phyloP scores from a whole-genome alignment of 2,113 vertebrate species.

The Takifugu bimaculatus region DNA sequence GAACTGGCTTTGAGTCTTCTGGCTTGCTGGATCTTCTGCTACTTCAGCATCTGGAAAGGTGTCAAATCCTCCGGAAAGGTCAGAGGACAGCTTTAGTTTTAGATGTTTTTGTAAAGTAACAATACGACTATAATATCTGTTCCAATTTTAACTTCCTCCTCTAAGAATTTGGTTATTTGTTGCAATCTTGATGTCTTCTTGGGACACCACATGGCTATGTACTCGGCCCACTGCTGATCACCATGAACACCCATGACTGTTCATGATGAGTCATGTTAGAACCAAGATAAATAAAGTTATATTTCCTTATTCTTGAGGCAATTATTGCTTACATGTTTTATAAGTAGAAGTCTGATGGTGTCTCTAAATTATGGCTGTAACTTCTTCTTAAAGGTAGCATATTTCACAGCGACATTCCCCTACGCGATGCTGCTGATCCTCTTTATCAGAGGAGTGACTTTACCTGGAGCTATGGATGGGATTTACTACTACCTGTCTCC shows the following conservation, averaged over 20 bases:
- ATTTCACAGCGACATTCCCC: conserved; percentile 67
- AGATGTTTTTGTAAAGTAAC: not conserved
- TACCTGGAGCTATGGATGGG: conserved; percentile 66
- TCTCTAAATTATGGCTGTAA: not conserved
- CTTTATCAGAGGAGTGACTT: conserved; percentile 62
- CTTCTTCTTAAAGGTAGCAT: conserved; percentile 56
- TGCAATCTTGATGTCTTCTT: too few species aligned
- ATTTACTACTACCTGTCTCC: conserved; percentile 66
- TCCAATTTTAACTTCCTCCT: too few species aligned
- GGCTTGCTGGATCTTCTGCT: not conserved
- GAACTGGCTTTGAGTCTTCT: conserved; percentile 1
- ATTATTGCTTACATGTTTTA: too few species aligned
- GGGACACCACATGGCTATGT: too few species aligned
- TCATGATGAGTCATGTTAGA: too few species aligned
- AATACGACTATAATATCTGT: too few species aligned
- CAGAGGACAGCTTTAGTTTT: not conserved
- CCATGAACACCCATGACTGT: too few species aligned
- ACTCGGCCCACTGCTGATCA: too few species aligned
- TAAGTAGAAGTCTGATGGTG: not conserved
- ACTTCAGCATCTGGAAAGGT: conserved; percentile 2
- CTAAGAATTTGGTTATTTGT: too few species aligned
- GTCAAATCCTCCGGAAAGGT: not conserved
- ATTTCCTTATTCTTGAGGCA: too few species aligned
- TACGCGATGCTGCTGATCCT: conserved; percentile 64
- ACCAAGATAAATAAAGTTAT: too few species aligned